Percentiles rank a stretch among this genome's conserved stretches.
Evolutionary conservation across 2,888 invertebrate genomes (phyloP).

Genomic region (Anagyrus pseudococci): DNA sequence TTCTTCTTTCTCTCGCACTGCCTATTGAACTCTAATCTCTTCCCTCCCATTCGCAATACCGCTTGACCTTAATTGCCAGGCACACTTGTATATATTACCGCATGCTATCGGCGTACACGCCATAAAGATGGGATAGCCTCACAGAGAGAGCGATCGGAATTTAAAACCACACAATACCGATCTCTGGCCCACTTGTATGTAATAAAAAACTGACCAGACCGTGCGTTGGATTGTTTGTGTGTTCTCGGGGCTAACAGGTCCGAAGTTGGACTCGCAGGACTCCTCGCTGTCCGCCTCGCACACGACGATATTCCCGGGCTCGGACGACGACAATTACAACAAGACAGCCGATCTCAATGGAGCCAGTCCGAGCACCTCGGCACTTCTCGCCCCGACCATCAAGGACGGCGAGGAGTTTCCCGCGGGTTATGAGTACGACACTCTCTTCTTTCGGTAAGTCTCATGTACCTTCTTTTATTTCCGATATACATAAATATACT

Average conservation of each 20-base stretch:
- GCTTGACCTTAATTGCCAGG: too few relatives aligned
- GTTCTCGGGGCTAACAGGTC: slow-evolving; percentile 41
- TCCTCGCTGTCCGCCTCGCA: slow-evolving; percentile 48
- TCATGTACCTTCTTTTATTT: not conserved
- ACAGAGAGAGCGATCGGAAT: too few relatives aligned
- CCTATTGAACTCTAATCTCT: too few relatives aligned
- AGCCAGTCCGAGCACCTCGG: slow-evolving; percentile 27
- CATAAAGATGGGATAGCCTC: too few relatives aligned
- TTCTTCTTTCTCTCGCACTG: too few relatives aligned
- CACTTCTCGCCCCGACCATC: slow-evolving; percentile 22
- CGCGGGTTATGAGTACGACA: slow-evolving; percentile 51
- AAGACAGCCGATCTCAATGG: slow-evolving; percentile 36
- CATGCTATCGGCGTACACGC: too few relatives aligned
- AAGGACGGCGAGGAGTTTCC: slow-evolving; percentile 41
- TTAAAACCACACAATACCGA: not conserved
- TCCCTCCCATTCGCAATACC: too few relatives aligned
- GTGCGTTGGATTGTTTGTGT: not conserved
- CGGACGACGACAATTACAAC: slow-evolving; percentile 43
- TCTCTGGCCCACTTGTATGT: not conserved
- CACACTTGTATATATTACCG: too few relatives aligned
- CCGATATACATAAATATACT: too few relatives aligned
- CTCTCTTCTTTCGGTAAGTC: slow-evolving; percentile 56
- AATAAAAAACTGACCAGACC: not conserved
- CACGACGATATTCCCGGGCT: slow-evolving; percentile 50
- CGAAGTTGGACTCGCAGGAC: slow-evolving; percentile 50